Base-by-base conservation (phyloP, 2,888 invertebrate species). In the Schrankia costaestrigalis region DNA sequence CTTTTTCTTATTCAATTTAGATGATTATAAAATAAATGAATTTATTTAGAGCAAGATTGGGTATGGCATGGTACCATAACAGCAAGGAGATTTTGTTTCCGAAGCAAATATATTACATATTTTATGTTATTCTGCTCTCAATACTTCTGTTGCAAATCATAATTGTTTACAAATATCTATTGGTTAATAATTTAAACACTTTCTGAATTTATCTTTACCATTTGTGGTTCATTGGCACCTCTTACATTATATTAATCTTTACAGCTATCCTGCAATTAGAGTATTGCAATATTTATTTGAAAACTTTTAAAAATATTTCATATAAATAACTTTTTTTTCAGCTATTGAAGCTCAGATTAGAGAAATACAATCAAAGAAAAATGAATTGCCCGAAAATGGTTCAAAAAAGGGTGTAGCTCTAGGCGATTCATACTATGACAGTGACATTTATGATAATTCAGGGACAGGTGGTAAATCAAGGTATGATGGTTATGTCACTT, bases 281-380 rank as follows among this genome's bases (percentile, higher is more conserved):
- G 17, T 15, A 15, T 15, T 15, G 17, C 17, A 15, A 6, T 4
- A 15, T 15, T 4, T 6, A 10, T 9, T 14, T 3, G 6, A 13
- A 26, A n/a, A 8, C 9, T 13, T 17, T 17, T 17, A 23, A 11
- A 7, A 10, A 11, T 6, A 14, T 5, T 12, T 5, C 6, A 28
- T 27, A n/a, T 17, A 31, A 15, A 7, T 22, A 6, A 21, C 27
- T 10, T 23, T 53, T 0, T 43, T 61, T 90, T 84, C 79, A 97
- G 97, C 97, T 80, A 97, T 98, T 68, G 98, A 98, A 85, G 96
- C 97, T 34, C 96, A 97, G 80, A 97, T 97, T 57, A 89, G 93
- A 56, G 97, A 97, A 65, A 93, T 98, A 56, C 97, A 98, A 76
- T 90, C 93, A 2, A 95, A 95, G 71, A 96, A 96, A 78, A 94